These are phyloP conservation scores for Acropora yongei DNA, from an alignment of 64 coral and sea anemone genomes.

Conservation along the genomic window DNA sequence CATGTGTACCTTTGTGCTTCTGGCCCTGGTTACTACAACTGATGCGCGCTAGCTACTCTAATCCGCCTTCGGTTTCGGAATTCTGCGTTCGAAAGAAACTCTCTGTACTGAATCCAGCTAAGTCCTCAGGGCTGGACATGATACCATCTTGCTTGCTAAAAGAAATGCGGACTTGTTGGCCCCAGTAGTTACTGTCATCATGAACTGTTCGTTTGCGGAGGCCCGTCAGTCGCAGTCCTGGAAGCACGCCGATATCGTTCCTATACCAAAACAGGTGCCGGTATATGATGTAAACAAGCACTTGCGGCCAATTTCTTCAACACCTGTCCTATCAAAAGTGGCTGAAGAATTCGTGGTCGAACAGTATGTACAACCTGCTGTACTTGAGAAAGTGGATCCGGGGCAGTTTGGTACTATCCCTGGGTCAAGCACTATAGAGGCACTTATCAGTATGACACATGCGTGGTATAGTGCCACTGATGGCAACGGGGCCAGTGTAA, in stretches of 20 bases:
- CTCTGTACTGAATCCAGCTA: too few relatives aligned
- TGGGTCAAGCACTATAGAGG: slow-evolving; percentile 6
- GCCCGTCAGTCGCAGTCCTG: slow-evolving; percentile 16
- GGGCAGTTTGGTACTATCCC: slow-evolving; percentile 39
- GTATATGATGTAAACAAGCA: slow-evolving; percentile 43
- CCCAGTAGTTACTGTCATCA: slow-evolving; percentile 31
- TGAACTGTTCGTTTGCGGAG: slow-evolving; percentile 35
- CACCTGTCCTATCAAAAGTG: slow-evolving; percentile 34
- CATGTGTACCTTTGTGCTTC: slow-evolving; percentile 44
- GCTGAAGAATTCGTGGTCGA: slow-evolving; percentile 40
- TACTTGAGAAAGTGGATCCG: slow-evolving; percentile 29
- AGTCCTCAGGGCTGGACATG: not conserved
- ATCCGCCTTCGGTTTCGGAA: not conserved
- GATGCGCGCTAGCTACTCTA: not conserved
- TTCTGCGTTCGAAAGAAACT: too few relatives aligned
- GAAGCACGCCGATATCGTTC: slow-evolving; percentile 35
- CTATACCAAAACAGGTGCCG: slow-evolving; percentile 28
- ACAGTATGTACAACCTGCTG: slow-evolving; percentile 19
- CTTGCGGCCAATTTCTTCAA: slow-evolving; percentile 27
- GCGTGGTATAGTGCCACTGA: slow-evolving; percentile 26
- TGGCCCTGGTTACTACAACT: not conserved
- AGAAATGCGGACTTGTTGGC: slow-evolving; percentile 4
- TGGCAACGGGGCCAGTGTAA: not conserved
- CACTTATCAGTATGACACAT: slow-evolving; percentile 12
- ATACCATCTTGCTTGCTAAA: slow-evolving; percentile 32